Conservation (phyloP, 2,888 invertebrate genomes). For the Clanis bilineata region DNA sequence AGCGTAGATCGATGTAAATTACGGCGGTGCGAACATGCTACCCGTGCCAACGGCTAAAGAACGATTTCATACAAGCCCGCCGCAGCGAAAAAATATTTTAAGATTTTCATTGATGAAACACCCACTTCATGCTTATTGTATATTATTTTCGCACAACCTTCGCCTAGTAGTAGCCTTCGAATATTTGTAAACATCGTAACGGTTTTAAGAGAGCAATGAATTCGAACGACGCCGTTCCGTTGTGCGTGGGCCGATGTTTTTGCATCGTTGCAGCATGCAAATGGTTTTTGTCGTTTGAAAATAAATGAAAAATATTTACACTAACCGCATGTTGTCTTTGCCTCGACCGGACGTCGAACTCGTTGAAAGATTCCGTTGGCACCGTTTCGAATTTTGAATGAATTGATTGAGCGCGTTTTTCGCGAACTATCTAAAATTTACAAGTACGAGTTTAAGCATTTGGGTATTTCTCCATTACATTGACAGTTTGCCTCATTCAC, state of each 20-base stretch:
- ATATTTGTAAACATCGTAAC: constrained; percentile 7
- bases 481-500: too few relatives aligned
- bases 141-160: constrained; percentile 11
- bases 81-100: constrained; percentile 27
- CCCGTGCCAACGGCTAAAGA: constrained; percentile 16
- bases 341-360: not conserved
- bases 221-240: constrained; percentile 9
- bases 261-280: not conserved
- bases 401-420: too few relatives aligned
- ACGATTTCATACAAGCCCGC: constrained; percentile 27
- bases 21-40: not conserved
- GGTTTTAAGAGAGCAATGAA: not conserved
- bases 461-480: too few relatives aligned
- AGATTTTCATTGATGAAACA: constrained; percentile 29
- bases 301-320: not conserved
- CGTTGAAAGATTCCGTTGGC: not conserved
- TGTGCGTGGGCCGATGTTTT: not conserved
- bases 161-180: constrained; percentile 3
- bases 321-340: not conserved
- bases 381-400: too few relatives aligned
- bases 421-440: too few relatives aligned
- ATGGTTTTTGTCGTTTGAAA: not conserved
- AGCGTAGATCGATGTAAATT: constrained; percentile 14
- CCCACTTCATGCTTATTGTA: constrained; percentile 29
- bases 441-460: too few relatives aligned